Evolutionary conservation across 2,113 vertebrate species (phyloP).

Genomic region (Petrocephalus microphthalmus): DNA sequence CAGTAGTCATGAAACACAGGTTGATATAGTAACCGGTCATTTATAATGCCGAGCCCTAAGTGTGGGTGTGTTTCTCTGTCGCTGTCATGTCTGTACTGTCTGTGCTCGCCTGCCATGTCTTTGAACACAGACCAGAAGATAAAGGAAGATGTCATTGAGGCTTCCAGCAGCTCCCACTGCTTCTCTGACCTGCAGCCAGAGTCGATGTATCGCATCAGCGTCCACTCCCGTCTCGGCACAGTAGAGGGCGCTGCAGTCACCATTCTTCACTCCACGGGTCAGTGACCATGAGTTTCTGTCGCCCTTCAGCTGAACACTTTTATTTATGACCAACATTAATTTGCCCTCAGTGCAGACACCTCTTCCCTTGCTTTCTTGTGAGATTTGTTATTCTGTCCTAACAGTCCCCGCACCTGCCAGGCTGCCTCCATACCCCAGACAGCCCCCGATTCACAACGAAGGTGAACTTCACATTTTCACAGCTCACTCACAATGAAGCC

Average conservation of each 20-base stretch:
- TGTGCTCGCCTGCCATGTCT: slow-evolving; percentile 17
- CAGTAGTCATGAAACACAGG: not conserved
- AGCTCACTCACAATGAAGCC: not conserved
- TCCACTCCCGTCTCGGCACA: slow-evolving; percentile 55
- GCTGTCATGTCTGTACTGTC: slow-evolving; percentile 12
- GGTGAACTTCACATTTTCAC: slow-evolving; percentile 39
- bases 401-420: slow-evolving; percentile 54
- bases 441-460: slow-evolving; percentile 58
- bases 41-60: not conserved
- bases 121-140: slow-evolving; percentile 50
- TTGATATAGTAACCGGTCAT: not conserved
- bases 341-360: not conserved
- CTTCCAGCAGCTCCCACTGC: slow-evolving; percentile 58
- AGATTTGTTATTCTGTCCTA: slow-evolving; percentile 11
- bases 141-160: slow-evolving; percentile 46
- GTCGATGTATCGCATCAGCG: slow-evolving; percentile 62
- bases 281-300: slow-evolving; percentile 4
- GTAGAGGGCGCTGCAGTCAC: slow-evolving; percentile 63
- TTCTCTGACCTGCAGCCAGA: slow-evolving; percentile 58
- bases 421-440: slow-evolving; percentile 48
- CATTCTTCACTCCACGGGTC: slow-evolving; percentile 69
- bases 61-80: not conserved
- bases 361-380: not conserved
- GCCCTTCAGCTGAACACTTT: not conserved
- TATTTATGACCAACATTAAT: not conserved